Evolutionary conservation across 2,113 vertebrate species (phyloP).

Genomic region (Heterocephalus glaber): DNA sequence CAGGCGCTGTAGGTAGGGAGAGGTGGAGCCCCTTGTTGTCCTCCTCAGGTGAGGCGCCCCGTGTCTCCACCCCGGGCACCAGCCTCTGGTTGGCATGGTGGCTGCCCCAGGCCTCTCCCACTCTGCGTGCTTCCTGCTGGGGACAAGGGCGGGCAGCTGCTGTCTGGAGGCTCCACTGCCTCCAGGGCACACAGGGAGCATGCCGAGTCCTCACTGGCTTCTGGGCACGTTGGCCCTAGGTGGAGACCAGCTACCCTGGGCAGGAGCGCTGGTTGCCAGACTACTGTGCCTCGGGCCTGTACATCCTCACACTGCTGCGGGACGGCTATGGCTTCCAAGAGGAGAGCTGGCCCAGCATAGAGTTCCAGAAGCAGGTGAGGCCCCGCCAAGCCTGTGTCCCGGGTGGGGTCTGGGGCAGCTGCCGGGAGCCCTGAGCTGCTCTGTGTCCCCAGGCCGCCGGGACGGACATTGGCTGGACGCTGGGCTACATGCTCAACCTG

Average conservation of each 20-base stretch:
- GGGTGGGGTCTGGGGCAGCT: accelerated
- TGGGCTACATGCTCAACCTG: constrained; percentile 95
- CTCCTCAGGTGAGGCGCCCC: neutral
- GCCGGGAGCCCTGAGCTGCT: neutral
- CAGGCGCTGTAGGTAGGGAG: neutral
- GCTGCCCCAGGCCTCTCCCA: neutral
- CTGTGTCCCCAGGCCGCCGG: constrained; percentile 84
- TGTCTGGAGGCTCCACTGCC: neutral
- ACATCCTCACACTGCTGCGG: constrained; percentile 86
- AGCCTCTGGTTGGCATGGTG: accelerated
- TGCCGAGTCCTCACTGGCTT: neutral
- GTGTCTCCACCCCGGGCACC: accelerated
- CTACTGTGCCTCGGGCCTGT: constrained; percentile 87
- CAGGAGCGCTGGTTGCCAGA: constrained; percentile 79
- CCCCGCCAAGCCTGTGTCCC: accelerated
- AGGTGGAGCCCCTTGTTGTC: too few species aligned
- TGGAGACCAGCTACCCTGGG: neutral
- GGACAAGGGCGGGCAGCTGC: neutral
- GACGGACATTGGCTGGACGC: constrained; percentile 90
- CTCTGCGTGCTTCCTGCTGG: neutral
- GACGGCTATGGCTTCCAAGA: constrained; percentile 88
- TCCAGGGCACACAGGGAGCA: too few species aligned
- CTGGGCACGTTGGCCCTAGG: neutral
- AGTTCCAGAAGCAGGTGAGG: constrained; percentile 89
- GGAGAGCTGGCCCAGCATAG: constrained; percentile 84